Evolutionary conservation across 1,140 invertebrate genomes (phyloP).

Genomic region (Belonocnema kinseyi): DNA sequence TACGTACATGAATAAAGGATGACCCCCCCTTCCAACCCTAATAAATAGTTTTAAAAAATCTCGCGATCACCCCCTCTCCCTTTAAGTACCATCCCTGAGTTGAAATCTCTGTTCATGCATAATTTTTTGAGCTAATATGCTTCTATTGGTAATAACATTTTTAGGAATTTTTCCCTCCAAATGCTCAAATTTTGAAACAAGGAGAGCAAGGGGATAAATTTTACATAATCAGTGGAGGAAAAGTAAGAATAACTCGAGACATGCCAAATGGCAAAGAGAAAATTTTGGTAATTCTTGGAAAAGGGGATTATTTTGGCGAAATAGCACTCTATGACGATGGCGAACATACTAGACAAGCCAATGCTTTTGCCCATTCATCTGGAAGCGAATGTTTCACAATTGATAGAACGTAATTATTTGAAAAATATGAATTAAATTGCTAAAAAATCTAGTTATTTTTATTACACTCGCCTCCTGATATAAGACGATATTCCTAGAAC

Average conservation of each 20-base stretch:
- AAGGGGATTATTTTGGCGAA: slow-evolving; percentile 84
- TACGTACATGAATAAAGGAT: too few species aligned
- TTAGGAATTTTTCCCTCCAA: slow-evolving; percentile 88
- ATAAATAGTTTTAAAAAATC: too few species aligned
- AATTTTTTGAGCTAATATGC: too few species aligned
- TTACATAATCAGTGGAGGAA: slow-evolving; percentile 91
- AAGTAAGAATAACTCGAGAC: slow-evolving; percentile 81
- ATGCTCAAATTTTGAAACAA: slow-evolving; percentile 90
- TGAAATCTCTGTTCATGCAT: too few species aligned
- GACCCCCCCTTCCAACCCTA: too few species aligned
- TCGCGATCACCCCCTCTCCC: too few species aligned
- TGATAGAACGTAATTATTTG: slow-evolving; percentile 80
- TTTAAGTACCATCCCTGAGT: too few species aligned
- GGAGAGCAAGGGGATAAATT: slow-evolving; percentile 92
- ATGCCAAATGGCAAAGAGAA: slow-evolving; percentile 74
- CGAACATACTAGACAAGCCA: slow-evolving; percentile 86
- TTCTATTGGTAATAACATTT: background rate
- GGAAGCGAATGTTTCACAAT: slow-evolving; percentile 90
- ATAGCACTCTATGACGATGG: slow-evolving; percentile 82
- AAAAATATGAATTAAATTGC: background rate
- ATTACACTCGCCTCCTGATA: too few species aligned
- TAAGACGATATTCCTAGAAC: too few species aligned
- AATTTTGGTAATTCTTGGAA: slow-evolving; percentile 76
- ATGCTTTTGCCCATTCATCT: slow-evolving; percentile 85
- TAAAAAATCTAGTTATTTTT: too few species aligned